Evolutionary conservation across 1,140 invertebrate genomes (phyloP).

Genomic region (Idris sp.): DNA sequence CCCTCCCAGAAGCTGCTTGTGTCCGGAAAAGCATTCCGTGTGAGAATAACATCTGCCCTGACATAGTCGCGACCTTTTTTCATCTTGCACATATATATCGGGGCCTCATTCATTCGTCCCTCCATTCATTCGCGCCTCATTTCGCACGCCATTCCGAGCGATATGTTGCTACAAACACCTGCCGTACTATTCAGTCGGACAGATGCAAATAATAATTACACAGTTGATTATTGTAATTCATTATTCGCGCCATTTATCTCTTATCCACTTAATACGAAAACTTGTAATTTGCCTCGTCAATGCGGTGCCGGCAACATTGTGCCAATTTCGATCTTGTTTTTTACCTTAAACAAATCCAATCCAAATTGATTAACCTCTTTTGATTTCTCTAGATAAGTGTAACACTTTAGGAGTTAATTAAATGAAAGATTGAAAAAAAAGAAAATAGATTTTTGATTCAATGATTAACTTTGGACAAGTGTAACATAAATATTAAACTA

Average conservation of each 20-base stretch:
- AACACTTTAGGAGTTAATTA: no score
- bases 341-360: no score
- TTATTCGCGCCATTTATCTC: constrained; percentile 39
- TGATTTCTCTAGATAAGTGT: no score
- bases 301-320: not conserved
- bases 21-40: constrained; percentile 64
- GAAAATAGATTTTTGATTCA: no score
- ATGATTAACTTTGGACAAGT: no score
- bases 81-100: constrained; percentile 28
- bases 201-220: constrained; percentile 56
- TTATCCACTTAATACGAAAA: constrained; percentile 10
- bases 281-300: constrained; percentile 24
- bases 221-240: constrained; percentile 57
- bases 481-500: no score
- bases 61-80: constrained; percentile 55
- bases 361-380: no score
- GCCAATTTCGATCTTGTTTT: no score
- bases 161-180: constrained; percentile 43
- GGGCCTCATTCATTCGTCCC: constrained; percentile 54
- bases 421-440: no score
- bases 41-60: constrained; percentile 60
- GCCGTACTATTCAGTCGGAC: constrained; percentile 39
- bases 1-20: constrained; percentile 12
- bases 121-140: constrained; percentile 63
- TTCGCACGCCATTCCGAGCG: constrained; percentile 42